Base-by-base conservation (phyloP, 2,888 invertebrate species). In the Psococerastis gibbosa region DNA sequence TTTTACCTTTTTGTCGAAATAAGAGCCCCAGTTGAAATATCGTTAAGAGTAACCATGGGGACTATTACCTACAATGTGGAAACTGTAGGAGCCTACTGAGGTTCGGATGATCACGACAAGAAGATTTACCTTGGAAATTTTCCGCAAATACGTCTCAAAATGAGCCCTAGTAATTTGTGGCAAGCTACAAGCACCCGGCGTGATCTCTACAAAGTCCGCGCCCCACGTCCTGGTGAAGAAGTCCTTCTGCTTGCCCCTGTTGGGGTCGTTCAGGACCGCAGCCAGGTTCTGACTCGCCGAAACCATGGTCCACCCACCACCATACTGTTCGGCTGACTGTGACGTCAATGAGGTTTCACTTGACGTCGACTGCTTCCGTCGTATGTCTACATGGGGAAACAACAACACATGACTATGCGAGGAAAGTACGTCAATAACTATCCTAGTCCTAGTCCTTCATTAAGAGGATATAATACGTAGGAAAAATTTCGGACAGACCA, bases 201-300 rank as follows among this genome's bases (percentile, higher is more conserved):
- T 54, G 54, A 82, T 78, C 49, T 92, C 92, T 16, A 89, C 73
- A 63, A 98, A 98, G 46, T 75, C 70, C 55, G 94, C 94, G 35
- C 98, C 97, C 97, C 97, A 98, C 48, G 91, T 91, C 61, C 88
- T 89, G 0, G 92, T 92, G 57, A 98, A 92, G 57, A 98, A 89
- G 61, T 92, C 70, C 53, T 58, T 60, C 61, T 64, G 83, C 62
- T 91, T 95, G 50, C 91, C 82, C 56, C 80, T 77, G 49, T 80
- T 78, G 0, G 95, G 95, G 63, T 97, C 94, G 65, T 94, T 95
- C 48, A 97, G 70, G 51, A 91, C 91, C 45, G 94, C 91, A 31
- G 95, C 88, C 50, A 97, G 69, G 63, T 94, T 95, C 63, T 94
- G 94, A 43, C 85, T 76, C 43, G 92, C 85, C 42, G 85, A 83